Evolutionary conservation across 2,888 invertebrate species (phyloP).

Genomic region (Hartigia nigra): DNA sequence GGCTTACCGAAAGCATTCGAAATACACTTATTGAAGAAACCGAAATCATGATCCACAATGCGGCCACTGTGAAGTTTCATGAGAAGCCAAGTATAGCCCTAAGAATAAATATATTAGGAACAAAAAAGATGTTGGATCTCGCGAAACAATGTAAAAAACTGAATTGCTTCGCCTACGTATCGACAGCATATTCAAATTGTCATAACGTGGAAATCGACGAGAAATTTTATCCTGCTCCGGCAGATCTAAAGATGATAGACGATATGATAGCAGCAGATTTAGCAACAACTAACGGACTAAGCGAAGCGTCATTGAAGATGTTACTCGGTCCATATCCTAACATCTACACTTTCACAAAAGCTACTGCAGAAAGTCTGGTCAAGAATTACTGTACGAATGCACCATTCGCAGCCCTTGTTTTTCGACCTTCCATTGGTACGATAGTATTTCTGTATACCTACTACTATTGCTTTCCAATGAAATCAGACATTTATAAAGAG

Average conservation of each 20-base stretch:
- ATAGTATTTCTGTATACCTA: no score
- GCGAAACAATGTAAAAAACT: slow-evolving; percentile 41
- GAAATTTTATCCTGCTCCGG: slow-evolving; percentile 45
- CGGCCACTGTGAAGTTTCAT: slow-evolving; percentile 33
- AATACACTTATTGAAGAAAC: slow-evolving; percentile 32
- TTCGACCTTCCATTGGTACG: slow-evolving; percentile 47
- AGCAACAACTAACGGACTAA: slow-evolving; percentile 20
- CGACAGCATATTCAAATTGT: slow-evolving; percentile 46
- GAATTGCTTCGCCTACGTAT: slow-evolving; percentile 43
- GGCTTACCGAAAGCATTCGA: slow-evolving; percentile 35
- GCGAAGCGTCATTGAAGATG: slow-evolving; percentile 27
- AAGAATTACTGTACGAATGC: slow-evolving; percentile 30
- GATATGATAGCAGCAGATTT: slow-evolving; percentile 45
- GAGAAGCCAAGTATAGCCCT: slow-evolving; percentile 30
- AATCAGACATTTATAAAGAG: no score
- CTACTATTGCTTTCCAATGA: no score
- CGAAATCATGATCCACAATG: slow-evolving; percentile 48
- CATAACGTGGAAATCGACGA: slow-evolving; percentile 40
- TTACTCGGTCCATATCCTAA: slow-evolving; percentile 43
- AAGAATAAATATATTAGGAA: slow-evolving; percentile 44
- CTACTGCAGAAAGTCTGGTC: slow-evolving; percentile 48
- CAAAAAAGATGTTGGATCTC: slow-evolving; percentile 44
- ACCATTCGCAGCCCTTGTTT: slow-evolving; percentile 42
- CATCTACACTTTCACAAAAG: slow-evolving; percentile 43
- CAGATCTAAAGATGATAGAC: slow-evolving; percentile 39